These are phyloP conservation scores for Ephestia elutella DNA, from an alignment of 1,140 invertebrate species.

Conservation along the genomic window DNA sequence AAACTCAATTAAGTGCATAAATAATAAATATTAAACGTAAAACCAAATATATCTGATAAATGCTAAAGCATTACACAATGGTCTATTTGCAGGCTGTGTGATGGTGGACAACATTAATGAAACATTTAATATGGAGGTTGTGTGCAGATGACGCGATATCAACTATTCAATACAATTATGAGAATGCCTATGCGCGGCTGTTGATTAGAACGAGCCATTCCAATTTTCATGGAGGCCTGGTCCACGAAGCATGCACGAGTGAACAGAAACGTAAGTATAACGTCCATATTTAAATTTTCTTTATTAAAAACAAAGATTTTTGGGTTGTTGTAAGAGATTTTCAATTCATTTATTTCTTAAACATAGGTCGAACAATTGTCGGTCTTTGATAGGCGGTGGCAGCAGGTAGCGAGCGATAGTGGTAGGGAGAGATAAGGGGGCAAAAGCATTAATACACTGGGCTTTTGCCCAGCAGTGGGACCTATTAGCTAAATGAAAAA, in stretches of 20 bases:
- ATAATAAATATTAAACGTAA: not conserved
- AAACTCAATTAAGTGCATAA: too few species aligned
- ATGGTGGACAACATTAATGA: slow-evolving; percentile 3
- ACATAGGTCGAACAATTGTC: too few species aligned
- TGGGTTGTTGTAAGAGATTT: too few species aligned
- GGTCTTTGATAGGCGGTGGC: too few species aligned
- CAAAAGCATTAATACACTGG: too few species aligned
- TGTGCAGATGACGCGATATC: slow-evolving; percentile 40
- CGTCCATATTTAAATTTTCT: too few species aligned
- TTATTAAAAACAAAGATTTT: too few species aligned
- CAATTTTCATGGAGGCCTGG: slow-evolving; percentile 52
- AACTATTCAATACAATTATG: slow-evolving; percentile 57
- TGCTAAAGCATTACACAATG: not conserved
- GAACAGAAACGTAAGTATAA: not conserved
- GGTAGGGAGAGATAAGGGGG: too few species aligned
- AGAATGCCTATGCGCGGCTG: slow-evolving; percentile 45
- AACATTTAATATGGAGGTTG: slow-evolving; percentile 36
- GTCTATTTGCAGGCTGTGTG: not conserved
- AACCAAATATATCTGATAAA: not conserved
- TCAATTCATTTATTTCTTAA: too few species aligned
- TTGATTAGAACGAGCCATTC: slow-evolving; percentile 53
- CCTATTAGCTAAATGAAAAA: too few species aligned
- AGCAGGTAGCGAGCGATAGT: too few species aligned
- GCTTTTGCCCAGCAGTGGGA: too few species aligned
- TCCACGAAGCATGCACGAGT: not conserved